Base-by-base conservation (phyloP, 2,888 invertebrate species). In the Andrena hattorfiana region DNA sequence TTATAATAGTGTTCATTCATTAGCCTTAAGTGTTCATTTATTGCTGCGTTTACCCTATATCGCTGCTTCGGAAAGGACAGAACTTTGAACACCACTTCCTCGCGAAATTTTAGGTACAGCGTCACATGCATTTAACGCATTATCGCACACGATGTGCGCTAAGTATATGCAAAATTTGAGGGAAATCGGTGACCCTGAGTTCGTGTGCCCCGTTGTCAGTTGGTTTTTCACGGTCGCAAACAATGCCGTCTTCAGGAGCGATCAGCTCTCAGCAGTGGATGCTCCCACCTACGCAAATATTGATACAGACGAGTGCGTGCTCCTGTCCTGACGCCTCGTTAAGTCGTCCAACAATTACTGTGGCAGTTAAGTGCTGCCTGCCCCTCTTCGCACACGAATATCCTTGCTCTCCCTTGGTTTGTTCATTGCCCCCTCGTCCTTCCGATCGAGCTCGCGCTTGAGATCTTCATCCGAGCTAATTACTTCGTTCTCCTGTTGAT, bases 241-340 rank as follows among this genome's bases (percentile, higher is more conserved):
- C 84, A 84, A 77, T 84, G 71, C 77, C 71, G 75, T 67, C 71
- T 84, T 71, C 66, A 77, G 74, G 79, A 68, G 56, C 81, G 81
- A 82, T 74, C 81, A 16, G 49, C 76, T 67, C 70, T 71, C 75
- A n/a, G 78, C 84, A 77, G 77, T 79, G 67, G 77, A 84, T 77
- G 78, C 84, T 73, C 75, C 78, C 87, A 87, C 87, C 87, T 87
- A 87, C 83, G 49, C 85, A 85, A 87, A 87, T 87, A 87, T 87
- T 85, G 87, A 83, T 85, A 87, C 75, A 77, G 76, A 54, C 87
- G 81, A 79, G 68, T 76, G 78, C 79, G 79, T 66, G 79, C 74
- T 79, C 85, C 75, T 75, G 72, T 71, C 77, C 74, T 79, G 79
- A 69, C 80, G 75, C 69, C 71, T 85, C 86, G 83, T 85, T 85